Percentiles rank a stretch among this genome's conserved stretches.
Conservation (phyloP, 2,113 vertebrate species). For the Megatriorchis doriae region DNA sequence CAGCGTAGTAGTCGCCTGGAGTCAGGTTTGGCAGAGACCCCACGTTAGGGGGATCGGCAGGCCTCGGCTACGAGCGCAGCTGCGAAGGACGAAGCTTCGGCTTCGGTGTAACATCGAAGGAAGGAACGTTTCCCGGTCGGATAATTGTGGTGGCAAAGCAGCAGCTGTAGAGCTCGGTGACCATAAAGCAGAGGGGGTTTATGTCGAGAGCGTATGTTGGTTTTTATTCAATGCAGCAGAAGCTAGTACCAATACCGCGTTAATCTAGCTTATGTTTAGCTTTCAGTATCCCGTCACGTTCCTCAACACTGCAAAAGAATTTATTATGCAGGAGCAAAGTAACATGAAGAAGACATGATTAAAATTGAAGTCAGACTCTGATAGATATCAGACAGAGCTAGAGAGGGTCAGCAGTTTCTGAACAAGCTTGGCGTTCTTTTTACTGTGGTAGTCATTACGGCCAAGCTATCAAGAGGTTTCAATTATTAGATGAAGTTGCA, state of each 20-base stretch:
- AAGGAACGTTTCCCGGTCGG: accelerated
- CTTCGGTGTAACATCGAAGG: accelerated
- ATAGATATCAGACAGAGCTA: neutral
- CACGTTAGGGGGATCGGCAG: accelerated
- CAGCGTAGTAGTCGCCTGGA: accelerated
- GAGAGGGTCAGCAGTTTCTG: neutral
- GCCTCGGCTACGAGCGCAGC: neutral
- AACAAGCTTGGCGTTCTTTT: neutral
- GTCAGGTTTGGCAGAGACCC: accelerated
- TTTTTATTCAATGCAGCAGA: neutral
- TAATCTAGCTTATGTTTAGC: neutral
- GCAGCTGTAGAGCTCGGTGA: neutral
- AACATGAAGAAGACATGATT: neutral
- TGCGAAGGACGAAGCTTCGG: neutral
- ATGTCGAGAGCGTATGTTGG: accelerated
- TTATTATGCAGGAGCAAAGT: neutral
- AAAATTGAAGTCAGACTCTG: neutral
- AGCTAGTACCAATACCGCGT: neutral
- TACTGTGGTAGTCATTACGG: neutral
- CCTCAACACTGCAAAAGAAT: neutral
- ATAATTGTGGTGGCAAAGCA: neutral
- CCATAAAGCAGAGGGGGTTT: accelerated
- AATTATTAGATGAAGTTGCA: neutral
- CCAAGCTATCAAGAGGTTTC: neutral
- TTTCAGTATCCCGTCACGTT: neutral